Base-by-base conservation (phyloP, 2,888 invertebrate genomes). In the Trissolcus japonicus region DNA sequence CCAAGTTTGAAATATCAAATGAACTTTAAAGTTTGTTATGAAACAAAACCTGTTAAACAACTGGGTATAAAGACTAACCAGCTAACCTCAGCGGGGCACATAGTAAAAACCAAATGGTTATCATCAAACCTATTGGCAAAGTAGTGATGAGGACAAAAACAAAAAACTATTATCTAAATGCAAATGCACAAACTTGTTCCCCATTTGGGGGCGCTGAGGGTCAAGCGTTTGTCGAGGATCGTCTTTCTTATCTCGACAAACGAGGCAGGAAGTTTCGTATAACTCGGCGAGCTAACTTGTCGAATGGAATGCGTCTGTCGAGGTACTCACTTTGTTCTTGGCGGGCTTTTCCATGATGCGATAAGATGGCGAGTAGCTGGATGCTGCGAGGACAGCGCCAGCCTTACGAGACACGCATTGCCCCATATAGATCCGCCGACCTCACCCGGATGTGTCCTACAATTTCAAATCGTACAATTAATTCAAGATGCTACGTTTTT, bases 381-480 rank as follows among this genome's bases (percentile, higher is more conserved):
- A 91, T 90, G 92, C 90, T 91, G 92, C 91, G 89, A 92, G 90
- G 89, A 91, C 91, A 87, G 90, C 90, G 83, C 90, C 90, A 87
- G 91, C 91, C 89, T 91, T 91, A 90, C 93, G 93, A 90, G 94
- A 94, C 90, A 93, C 92, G 91, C 94, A 94, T 93, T 94, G 94
- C 92, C 94, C 94, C 94, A 94, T 94, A 92, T 88, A 89, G 88
- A 87, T 86, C 75, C 78, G 74, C 84, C 86, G 83, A 86, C 83
- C 84, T 85, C 81, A 78, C 82, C 82, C 82, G 83, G 83, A 79
- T 83, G 82, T 83, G 84, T 83, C 81, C 86, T 88, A 71, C 14
- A 73, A 76, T 57, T 35, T 14, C 56, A 48, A 60, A 61, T 14
- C 1, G 9, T 56, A 56, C 41, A 11, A 55, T 16, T n/a, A 16